phyloP scores from a whole-genome alignment of 2,797 vertebrate genomes.

The Leptodactylus fallax region DNA sequence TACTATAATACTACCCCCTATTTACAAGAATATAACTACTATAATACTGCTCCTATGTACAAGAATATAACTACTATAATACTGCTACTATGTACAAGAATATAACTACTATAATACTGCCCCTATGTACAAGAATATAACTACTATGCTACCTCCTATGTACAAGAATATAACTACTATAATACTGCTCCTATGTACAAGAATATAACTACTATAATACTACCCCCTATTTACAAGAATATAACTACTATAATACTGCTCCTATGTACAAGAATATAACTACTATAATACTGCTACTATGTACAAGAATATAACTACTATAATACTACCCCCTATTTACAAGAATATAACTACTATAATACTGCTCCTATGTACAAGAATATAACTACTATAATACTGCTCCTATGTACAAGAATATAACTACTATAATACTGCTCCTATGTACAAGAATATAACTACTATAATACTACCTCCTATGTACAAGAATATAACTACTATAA shows the following conservation, averaged over 20 bases:
- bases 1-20: constrained; percentile 3
- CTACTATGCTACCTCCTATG: neutral
- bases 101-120: constrained; percentile 14
- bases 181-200: neutral
- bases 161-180: neutral
- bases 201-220: constrained; percentile 15
- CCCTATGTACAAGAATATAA: neutral
- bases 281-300: constrained; percentile 4
- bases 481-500: constrained; percentile 16
- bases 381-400: constrained; percentile 11
- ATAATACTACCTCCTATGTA: neutral
- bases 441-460: neutral
- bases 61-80: constrained; percentile 15
- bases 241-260: constrained; percentile 5
- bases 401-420: constrained; percentile 5
- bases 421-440: neutral
- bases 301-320: constrained; percentile 15
- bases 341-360: constrained; percentile 12
- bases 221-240: neutral
- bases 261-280: constrained; percentile 12
- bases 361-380: neutral
- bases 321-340: neutral
- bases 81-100: neutral
- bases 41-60: constrained; percentile 6
- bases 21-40: constrained; percentile 5